These are phyloP conservation scores for Hanleya hanleyi DNA, from an alignment of 2,888 invertebrate species.

Conservation along the genomic window DNA sequence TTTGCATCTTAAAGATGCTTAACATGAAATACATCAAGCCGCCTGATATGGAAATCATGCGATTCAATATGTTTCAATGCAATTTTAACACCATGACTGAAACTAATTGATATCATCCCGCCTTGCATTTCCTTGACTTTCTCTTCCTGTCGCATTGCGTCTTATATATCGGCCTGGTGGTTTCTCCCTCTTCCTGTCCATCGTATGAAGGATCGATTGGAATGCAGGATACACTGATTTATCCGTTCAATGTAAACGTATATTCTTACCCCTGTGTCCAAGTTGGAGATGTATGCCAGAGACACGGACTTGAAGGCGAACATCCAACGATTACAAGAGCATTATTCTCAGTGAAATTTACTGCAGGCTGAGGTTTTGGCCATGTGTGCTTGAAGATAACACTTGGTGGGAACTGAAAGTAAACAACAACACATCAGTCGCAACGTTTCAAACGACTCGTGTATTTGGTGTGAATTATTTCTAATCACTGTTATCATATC, in stretches of 20 bases:
- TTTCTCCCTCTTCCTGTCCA: too few species aligned
- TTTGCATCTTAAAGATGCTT: too few species aligned
- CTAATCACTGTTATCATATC: neutral
- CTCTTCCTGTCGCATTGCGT: too few species aligned
- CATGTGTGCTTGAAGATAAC: neutral
- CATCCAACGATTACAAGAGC: neutral
- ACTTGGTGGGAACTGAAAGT: neutral
- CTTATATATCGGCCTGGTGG: too few species aligned
- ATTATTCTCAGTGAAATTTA: neutral
- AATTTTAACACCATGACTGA: too few species aligned
- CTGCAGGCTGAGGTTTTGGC: neutral
- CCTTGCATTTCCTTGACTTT: too few species aligned
- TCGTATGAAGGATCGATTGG: too few species aligned
- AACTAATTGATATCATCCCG: too few species aligned
- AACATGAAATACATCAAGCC: too few species aligned
- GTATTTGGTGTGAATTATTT: too few species aligned
- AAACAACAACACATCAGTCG: neutral
- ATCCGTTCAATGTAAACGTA: neutral
- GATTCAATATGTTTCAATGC: neutral
- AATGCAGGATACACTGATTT: too few species aligned
- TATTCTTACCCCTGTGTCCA: neutral
- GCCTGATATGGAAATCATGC: too few species aligned
- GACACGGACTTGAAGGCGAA: neutral
- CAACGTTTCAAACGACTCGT: neutral
- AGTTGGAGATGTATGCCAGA: neutral